Evolutionary conservation across 2,888 invertebrate species (phyloP).

Genomic region (Caenorhabditis wallacei): DNA sequence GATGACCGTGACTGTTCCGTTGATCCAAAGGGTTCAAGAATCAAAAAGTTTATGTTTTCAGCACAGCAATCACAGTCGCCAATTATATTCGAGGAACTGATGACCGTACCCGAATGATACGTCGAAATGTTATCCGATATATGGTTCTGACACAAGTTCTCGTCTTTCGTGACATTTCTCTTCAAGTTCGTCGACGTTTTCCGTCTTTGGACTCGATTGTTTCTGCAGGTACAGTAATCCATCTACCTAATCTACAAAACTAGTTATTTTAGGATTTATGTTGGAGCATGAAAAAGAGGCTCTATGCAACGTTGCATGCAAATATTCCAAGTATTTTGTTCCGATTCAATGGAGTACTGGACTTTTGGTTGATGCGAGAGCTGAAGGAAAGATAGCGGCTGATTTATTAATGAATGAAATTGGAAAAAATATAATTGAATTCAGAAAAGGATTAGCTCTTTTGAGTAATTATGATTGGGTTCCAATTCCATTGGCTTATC

Average conservation of each 20-base stretch:
- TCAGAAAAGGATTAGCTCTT: constrained; percentile 74
- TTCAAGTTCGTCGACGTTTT: constrained; percentile 74
- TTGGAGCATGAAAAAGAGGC: constrained; percentile 67
- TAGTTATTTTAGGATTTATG: constrained; percentile 67
- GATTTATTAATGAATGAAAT: constrained; percentile 75
- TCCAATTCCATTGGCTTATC: constrained; percentile 80
- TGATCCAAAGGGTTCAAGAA: too few relatives aligned
- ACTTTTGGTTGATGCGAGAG: constrained; percentile 70
- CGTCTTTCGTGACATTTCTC: constrained; percentile 73
- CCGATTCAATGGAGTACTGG: constrained; percentile 74
- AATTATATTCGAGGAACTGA: constrained; percentile 77
- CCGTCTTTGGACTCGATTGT: constrained; percentile 73
- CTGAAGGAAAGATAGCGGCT: constrained; percentile 70
- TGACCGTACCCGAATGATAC: constrained; percentile 70
- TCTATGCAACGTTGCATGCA: constrained; percentile 46
- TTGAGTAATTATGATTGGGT: constrained; percentile 78
- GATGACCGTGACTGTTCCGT: too few relatives aligned
- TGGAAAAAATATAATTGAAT: constrained; percentile 72
- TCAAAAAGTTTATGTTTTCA: constrained; percentile 62
- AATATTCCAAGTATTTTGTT: constrained; percentile 71
- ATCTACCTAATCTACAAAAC: neutral
- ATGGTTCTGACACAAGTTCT: constrained; percentile 79
- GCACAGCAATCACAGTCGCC: constrained; percentile 74
- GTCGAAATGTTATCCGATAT: constrained; percentile 78
- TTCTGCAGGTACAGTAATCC: constrained; percentile 58